Conservation (phyloP, 2,888 invertebrate species). For the Platynereis dumerilii region DNA sequence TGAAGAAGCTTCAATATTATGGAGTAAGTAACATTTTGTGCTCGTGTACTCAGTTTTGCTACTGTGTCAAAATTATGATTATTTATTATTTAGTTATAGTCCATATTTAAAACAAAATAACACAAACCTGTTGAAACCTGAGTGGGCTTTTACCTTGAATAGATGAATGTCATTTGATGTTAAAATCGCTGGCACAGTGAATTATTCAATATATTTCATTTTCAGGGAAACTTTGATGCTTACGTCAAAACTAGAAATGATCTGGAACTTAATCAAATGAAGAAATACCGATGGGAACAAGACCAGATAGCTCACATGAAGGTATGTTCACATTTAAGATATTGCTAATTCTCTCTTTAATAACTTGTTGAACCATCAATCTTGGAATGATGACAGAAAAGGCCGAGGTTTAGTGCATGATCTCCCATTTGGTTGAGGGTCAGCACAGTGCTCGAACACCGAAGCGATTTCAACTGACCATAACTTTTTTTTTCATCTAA, state of each 20-base stretch:
- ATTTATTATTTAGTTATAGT: too few relatives aligned
- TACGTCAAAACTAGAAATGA: constrained; percentile 94
- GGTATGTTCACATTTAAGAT: too few relatives aligned
- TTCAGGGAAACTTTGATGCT: constrained; percentile 90
- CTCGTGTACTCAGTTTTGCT: too few relatives aligned
- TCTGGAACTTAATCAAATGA: constrained; percentile 96
- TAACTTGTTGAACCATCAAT: too few relatives aligned
- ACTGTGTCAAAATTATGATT: too few relatives aligned
- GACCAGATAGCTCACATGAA: constrained; percentile 99
- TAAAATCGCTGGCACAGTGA: not conserved
- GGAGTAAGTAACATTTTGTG: constrained; percentile 73
- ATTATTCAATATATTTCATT: constrained; percentile 9
- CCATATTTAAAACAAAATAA: too few relatives aligned
- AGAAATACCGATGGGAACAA: constrained; percentile 99
- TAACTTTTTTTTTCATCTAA: not conserved
- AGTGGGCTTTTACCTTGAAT: too few relatives aligned
- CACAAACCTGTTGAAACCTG: too few relatives aligned
- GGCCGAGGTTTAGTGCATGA: constrained; percentile 32
- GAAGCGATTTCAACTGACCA: constrained; percentile 42
- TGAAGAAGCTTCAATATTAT: constrained; percentile 91
- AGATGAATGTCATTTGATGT: too few relatives aligned
- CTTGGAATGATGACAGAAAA: constrained; percentile 33
- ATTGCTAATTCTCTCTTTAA: too few relatives aligned
- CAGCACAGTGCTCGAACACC: constrained; percentile 47
- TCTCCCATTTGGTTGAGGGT: constrained; percentile 9